Conservation (phyloP, 2,888 invertebrate genomes). For the Helleia helle region DNA sequence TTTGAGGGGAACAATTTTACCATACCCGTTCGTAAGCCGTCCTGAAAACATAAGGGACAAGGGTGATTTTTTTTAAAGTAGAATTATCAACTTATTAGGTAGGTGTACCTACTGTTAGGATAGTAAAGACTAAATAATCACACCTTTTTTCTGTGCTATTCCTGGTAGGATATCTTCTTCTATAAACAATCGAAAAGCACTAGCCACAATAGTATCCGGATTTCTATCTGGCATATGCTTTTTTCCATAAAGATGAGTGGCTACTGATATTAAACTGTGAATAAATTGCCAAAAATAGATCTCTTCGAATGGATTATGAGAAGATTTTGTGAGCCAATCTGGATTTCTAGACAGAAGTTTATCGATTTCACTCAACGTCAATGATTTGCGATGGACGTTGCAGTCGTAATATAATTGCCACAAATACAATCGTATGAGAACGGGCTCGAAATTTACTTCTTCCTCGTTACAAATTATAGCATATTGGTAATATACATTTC, state of each 20-base stretch:
- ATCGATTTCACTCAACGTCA: slow-evolving; percentile 70
- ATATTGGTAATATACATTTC: slow-evolving; percentile 66
- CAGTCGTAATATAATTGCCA: slow-evolving; percentile 77
- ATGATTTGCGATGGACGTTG: slow-evolving; percentile 55
- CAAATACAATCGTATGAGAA: slow-evolving; percentile 68
- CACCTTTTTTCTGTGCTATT: slow-evolving; percentile 52
- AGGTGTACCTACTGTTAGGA: too few species aligned
- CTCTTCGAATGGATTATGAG: slow-evolving; percentile 73
- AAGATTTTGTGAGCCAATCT: slow-evolving; percentile 50
- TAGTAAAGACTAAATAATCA: too few species aligned
- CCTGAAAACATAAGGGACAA: slow-evolving; percentile 28
- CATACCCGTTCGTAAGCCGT: slow-evolving; percentile 39
- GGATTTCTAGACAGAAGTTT: slow-evolving; percentile 57
- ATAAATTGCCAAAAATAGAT: slow-evolving; percentile 77
- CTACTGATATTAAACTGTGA: slow-evolving; percentile 67
- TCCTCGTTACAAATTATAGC: slow-evolving; percentile 56
- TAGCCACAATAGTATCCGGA: slow-evolving; percentile 63
- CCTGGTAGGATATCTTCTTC: slow-evolving; percentile 57
- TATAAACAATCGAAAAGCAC: slow-evolving; percentile 68
- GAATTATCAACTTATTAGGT: too few species aligned
- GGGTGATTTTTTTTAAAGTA: too few species aligned
- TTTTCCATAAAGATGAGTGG: slow-evolving; percentile 59
- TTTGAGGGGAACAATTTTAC: slow-evolving; percentile 52
- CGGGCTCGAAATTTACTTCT: slow-evolving; percentile 44
- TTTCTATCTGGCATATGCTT: slow-evolving; percentile 38